Evolutionary conservation across 2,797 vertebrate species (phyloP).

Genomic region (Malurus splendens): DNA sequence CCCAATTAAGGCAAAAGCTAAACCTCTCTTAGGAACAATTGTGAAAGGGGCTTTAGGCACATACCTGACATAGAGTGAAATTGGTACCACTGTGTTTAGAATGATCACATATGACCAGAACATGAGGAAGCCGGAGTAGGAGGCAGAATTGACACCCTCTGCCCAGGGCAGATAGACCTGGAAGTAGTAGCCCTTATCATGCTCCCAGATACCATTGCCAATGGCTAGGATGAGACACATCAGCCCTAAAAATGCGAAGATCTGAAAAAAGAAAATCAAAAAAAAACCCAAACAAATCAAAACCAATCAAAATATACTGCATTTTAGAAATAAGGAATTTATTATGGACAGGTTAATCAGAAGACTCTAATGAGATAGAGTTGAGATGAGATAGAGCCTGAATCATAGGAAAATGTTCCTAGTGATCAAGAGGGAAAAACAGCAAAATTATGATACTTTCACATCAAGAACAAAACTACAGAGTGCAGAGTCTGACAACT

Average conservation of each 20-base stretch:
- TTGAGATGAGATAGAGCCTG: not conserved
- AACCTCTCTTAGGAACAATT: not conserved
- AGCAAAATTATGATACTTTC: not conserved
- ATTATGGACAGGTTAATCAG: not conserved
- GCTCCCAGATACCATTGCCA: slow-evolving; percentile 87
- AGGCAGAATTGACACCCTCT: slow-evolving; percentile 57
- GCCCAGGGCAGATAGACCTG: slow-evolving; percentile 81
- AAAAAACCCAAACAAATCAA: not conserved
- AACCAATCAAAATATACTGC: not conserved
- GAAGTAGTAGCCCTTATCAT: slow-evolving; percentile 78
- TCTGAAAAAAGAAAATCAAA: slow-evolving; percentile 64
- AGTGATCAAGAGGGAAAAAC: not conserved
- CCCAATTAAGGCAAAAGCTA: not conserved
- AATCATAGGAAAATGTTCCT: not conserved
- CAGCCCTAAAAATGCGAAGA: slow-evolving; percentile 82
- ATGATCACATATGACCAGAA: slow-evolving; percentile 97
- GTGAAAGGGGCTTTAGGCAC: not conserved
- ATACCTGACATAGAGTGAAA: slow-evolving; percentile 95
- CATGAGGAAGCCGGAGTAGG: slow-evolving; percentile 78
- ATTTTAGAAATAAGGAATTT: not conserved
- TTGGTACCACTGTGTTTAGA: slow-evolving; percentile 93
- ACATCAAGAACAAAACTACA: not conserved
- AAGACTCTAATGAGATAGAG: not conserved
- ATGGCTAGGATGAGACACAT: slow-evolving; percentile 86
- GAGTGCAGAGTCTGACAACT: not conserved